Conservation (phyloP, 2,113 vertebrate genomes). For the Ctenomys sociabilis region DNA sequence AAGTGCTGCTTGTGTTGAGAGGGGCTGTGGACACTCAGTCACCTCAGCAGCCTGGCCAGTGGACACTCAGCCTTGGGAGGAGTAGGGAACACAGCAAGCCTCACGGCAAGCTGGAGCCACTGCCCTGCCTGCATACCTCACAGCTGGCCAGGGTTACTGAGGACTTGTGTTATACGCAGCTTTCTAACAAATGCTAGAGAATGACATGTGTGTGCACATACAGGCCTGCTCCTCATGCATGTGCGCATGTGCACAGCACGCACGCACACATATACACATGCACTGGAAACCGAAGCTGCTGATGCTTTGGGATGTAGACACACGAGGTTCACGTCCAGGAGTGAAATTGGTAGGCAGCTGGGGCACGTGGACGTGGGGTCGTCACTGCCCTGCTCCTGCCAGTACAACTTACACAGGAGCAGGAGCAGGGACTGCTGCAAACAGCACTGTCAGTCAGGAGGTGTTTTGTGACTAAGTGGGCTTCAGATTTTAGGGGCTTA, state of each 20-base stretch:
- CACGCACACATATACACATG: neutral
- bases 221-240: no score
- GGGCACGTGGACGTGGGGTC: neutral
- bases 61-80: neutral
- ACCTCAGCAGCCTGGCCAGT: accelerated
- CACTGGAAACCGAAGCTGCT: no score
- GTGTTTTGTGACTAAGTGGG: slow-evolving; percentile 60
- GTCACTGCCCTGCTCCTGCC: neutral
- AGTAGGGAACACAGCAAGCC: no score
- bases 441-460: slow-evolving; percentile 65
- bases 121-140: neutral
- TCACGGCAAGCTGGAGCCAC: neutral
- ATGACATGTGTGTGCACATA: no score
- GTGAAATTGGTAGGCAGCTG: neutral
- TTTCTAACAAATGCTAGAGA: neutral
- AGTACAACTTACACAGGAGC: slow-evolving; percentile 18
- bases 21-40: no score
- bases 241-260: no score
- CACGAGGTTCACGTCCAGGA: neutral
- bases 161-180: neutral
- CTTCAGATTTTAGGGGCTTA: slow-evolving; percentile 78
- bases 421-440: slow-evolving; percentile 14
- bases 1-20: neutral
- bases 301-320: neutral
- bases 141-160: neutral